Evolutionary conservation across 2,888 invertebrate genomes (phyloP), one percentile per base, ranked within the genome.

Genomic region (Tetragonula carbonaria): DNA sequence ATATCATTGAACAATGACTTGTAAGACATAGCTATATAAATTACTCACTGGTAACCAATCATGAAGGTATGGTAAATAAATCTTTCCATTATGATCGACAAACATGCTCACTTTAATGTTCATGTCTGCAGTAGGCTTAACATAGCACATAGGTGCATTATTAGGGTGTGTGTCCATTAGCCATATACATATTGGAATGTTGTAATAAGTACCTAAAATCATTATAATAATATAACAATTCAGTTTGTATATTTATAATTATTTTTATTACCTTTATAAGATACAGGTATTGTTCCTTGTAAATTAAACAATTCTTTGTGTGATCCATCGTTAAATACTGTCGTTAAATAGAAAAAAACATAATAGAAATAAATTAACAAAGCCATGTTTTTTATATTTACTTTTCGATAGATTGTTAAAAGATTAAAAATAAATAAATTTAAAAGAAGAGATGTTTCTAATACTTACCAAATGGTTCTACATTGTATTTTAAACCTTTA

Each of bases 131-230:
- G 99, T 99, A 16, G 99, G 99, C 94, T 97, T 98, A 0, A 99
- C 99, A 93, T 97, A 98, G 93, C 98, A 98, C 95, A 99, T 97
- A 0, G 99, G 99, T 57, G 99, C 98, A 95, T 98, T 98, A 93
- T 97, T 97, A 0, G 99, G 99, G 96, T 99, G 99, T 6, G 99
- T 99, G 93, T 99, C 99, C 97, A 98, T 97, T 73, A 99, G 94
- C 98, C 98, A 99, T 92, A 99, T 97, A 93, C 98, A 97, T 63
- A 99, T 97, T 21, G 99, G 99, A 94, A 99, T 99, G 95, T 99
- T 98, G 95, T 99, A 99, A 68, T 96, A 96, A 81, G 96, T 95
- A 82, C 97, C 97, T 97, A 28, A 66, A 68, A 8, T 6, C 1
- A 63, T 74, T 70, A 5, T 1, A 28, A 57, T 38, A 5, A 53